phyloP scores from a whole-genome alignment of 2,888 invertebrate genomes.

The Dasypolia templi region DNA sequence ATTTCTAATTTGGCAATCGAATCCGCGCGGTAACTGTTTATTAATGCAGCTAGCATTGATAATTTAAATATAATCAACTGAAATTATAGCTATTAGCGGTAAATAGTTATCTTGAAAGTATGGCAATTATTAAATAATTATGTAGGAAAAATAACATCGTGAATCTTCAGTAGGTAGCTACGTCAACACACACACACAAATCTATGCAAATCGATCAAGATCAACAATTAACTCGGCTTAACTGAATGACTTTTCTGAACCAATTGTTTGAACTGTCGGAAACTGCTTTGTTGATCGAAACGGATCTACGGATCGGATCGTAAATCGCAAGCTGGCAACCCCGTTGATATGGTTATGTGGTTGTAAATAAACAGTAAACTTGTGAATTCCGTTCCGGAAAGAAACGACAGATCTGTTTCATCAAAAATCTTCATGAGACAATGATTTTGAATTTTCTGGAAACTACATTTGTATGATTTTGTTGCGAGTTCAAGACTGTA shows the following conservation, averaged over 20 bases:
- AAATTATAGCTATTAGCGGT: conserved; percentile 7
- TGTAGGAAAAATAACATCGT: too few relatives aligned
- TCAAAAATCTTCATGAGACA: conserved; percentile 46
- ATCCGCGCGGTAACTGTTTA: conserved; percentile 17
- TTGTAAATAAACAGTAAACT: conserved; percentile 60
- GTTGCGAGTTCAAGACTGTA: conserved; percentile 17
- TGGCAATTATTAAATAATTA: not conserved
- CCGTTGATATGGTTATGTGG: conserved; percentile 48
- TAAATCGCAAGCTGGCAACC: conserved; percentile 41
- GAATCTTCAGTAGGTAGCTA: not conserved
- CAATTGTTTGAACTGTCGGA: too few relatives aligned
- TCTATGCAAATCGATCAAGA: conserved; percentile 4
- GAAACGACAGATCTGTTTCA: conserved; percentile 24
- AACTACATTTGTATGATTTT: conserved; percentile 34
- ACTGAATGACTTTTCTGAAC: too few relatives aligned
- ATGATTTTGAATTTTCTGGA: conserved; percentile 43
- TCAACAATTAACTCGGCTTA: conserved; percentile 33
- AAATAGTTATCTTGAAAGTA: not conserved
- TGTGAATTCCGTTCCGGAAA: conserved; percentile 27
- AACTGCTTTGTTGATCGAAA: conserved; percentile 40
- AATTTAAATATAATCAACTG: conserved; percentile 19
- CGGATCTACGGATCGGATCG: conserved; percentile 32
- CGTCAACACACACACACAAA: not conserved
- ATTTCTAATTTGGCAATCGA: conserved; percentile 50
- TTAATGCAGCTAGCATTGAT: conserved; percentile 27